These are phyloP conservation scores for Dendrocopos noguchii DNA, from an alignment of 2,113 vertebrate genomes.

Conservation along the genomic window DNA sequence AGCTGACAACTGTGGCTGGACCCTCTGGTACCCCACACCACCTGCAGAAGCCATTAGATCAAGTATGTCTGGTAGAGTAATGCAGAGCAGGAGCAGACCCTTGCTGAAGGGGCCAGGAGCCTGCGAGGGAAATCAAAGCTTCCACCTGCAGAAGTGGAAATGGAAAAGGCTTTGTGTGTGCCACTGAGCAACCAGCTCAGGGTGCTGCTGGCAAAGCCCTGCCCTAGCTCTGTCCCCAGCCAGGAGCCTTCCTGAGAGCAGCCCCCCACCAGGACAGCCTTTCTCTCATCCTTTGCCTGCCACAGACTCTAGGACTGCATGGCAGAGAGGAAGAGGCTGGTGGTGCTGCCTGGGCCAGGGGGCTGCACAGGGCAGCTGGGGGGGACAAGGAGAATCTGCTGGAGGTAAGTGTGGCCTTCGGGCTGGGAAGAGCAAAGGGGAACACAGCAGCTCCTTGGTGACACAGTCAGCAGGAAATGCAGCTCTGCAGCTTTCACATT, in stretches of 20 bases:
- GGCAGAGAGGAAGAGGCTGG: background rate
- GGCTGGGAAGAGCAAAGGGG: background rate
- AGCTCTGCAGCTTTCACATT: background rate
- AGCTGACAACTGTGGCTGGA: conserved; percentile 26
- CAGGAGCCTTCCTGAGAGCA: background rate
- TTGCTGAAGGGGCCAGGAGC: background rate
- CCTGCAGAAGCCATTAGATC: conserved; percentile 66
- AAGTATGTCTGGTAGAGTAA: background rate
- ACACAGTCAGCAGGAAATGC: background rate
- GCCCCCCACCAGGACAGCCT: background rate
- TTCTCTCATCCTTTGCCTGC: background rate
- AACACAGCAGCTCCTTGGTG: background rate
- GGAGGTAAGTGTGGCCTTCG: background rate
- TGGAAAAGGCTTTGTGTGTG: background rate
- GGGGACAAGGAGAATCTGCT: background rate
- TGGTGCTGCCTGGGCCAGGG: background rate
- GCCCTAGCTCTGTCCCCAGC: background rate
- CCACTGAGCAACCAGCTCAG: accelerated
- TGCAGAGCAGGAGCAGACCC: conserved; percentile 19
- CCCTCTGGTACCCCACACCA: background rate
- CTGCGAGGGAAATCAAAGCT: conserved; percentile 26
- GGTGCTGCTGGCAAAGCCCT: background rate
- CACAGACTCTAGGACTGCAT: accelerated
- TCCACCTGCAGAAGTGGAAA: conserved; percentile 37
- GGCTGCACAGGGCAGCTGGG: background rate